Evolutionary conservation across 2,113 vertebrate species (phyloP), one percentile per base, ranked within the genome.

Genomic region (Rhombomys opimus): DNA sequence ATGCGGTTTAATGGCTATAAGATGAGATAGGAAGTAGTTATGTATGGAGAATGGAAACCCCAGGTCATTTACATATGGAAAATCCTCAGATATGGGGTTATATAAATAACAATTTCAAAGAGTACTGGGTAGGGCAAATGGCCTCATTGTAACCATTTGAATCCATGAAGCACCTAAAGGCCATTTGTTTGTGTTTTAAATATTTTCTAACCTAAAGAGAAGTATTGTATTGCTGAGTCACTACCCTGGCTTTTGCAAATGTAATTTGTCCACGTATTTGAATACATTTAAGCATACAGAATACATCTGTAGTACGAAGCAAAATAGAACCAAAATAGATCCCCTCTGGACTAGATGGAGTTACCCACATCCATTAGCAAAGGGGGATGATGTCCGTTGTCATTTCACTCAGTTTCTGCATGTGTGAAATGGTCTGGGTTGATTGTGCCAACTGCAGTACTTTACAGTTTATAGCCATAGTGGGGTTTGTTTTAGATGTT

Each of bases 121-220:
- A 90, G 65, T 73, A 72, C 52, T 72, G 80, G 70, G 82, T 17
- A 96, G 57, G 50, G 22, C 22, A 68, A 20, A 78, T 90, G 50
- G 52, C 23, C 89, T 94, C 87, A 96, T 78, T 72, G 59, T 93
- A 70, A 68, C 27, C 61, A 35, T 95, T 77, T 92, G 70, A 92
- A 85, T 17, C 61, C 85, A 80, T 50, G n/a, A 87, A 94, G 27
- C 38, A 93, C n/a, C 72, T 63, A 87, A 94, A 89, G 22, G 14
- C 25, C 22, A 65, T 4, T 90, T 89, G 59, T 80, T 95, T 38
- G n/a, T 80, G 14, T 80, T 95, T 95, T 65, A 87, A 85, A 54
- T 93, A 4, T 85, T 94, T 95, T 87, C 38, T 73, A 88, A 86
- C 81, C 46, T 80, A 23, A 91, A 80, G 14, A 88, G 35, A 73